These are phyloP conservation scores for Protaetia brevitarsis DNA, from an alignment of 1,140 invertebrate genomes.

Conservation along the genomic window DNA sequence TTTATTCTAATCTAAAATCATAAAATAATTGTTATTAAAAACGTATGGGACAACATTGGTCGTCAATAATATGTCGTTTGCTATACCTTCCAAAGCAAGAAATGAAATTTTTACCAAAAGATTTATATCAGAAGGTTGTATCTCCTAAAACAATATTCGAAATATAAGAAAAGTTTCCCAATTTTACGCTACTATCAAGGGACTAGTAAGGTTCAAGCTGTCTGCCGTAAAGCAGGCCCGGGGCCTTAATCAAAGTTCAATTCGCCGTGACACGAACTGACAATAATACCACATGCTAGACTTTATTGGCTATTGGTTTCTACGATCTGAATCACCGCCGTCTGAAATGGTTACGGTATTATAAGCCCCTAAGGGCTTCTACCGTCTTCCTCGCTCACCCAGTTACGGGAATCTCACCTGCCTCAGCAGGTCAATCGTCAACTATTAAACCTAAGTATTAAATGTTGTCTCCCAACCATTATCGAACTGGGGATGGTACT, in stretches of 20 bases:
- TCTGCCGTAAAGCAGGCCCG: conserved; percentile 24
- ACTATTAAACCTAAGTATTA: conserved; percentile 5
- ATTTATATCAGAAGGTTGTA: conserved; percentile 20
- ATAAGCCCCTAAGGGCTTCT: background rate
- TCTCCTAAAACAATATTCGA: conserved; percentile 23
- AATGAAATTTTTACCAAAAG: conserved; percentile 13
- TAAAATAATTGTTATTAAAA: too few species aligned
- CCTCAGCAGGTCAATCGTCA: background rate
- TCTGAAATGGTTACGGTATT: conserved; percentile 14
- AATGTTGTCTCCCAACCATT: background rate
- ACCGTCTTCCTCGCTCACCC: background rate
- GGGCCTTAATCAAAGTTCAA: conserved; percentile 40
- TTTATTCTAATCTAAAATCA: too few species aligned
- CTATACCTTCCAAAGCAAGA: background rate
- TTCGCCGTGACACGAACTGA: conserved; percentile 39
- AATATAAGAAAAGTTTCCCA: conserved; percentile 33
- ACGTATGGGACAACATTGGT: background rate
- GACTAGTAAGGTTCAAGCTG: conserved; percentile 33
- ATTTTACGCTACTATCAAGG: conserved; percentile 32
- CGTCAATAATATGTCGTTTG: conserved; percentile 15
- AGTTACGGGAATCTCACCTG: background rate
- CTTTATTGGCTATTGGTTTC: conserved; percentile 16
- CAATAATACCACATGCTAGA: conserved; percentile 30
- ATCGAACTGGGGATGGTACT: background rate
- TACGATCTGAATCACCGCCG: conserved; percentile 12